A percentile compares a stretch with the other conserved stretches of the same genome.
Conservation (phyloP, 2,113 vertebrate genomes). For the Pseudorectes ferrugineus region DNA sequence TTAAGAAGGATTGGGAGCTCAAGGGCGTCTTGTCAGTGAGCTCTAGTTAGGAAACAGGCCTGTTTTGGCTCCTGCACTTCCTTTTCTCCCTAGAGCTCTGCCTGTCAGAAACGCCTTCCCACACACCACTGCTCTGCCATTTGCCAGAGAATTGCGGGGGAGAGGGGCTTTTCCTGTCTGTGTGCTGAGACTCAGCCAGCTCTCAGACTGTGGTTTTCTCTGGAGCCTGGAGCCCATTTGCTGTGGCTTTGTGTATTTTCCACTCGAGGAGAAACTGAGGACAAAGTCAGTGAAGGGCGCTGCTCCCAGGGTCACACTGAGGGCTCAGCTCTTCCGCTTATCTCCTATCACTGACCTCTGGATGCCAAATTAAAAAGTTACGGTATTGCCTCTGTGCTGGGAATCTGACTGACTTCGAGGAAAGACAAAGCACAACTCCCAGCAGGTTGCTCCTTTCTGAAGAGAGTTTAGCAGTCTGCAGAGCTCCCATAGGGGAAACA, state of each 20-base stretch:
- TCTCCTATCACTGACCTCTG: not conserved
- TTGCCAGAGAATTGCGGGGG: conserved; percentile 69
- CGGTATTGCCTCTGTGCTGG: not conserved
- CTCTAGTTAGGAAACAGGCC: conserved; percentile 43
- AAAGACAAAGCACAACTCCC: not conserved
- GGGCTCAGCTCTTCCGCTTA: not conserved
- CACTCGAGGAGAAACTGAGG: conserved; percentile 35
- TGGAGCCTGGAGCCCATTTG: conserved; percentile 46
- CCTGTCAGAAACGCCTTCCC: conserved; percentile 70
- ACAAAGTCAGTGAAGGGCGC: not conserved
- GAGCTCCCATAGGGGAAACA: not conserved
- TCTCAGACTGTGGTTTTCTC: conserved; percentile 66
- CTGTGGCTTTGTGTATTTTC: conserved; percentile 53
- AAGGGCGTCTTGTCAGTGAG: conserved; percentile 54
- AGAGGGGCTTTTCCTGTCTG: conserved; percentile 72
- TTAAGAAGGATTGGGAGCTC: conserved; percentile 6
- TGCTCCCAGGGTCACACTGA: conserved; percentile 2
- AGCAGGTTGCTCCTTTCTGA: not conserved
- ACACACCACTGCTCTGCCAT: conserved; percentile 58
- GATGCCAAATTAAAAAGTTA: not conserved
- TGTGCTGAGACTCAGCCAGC: conserved; percentile 58
- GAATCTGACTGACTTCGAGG: not conserved
- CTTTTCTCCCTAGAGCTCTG: conserved; percentile 64
- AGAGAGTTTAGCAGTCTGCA: not conserved
- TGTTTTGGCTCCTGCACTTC: conserved; percentile 61